Evolutionary conservation across 2,113 vertebrate genomes (phyloP).

Genomic region (Eublepharis macularius): DNA sequence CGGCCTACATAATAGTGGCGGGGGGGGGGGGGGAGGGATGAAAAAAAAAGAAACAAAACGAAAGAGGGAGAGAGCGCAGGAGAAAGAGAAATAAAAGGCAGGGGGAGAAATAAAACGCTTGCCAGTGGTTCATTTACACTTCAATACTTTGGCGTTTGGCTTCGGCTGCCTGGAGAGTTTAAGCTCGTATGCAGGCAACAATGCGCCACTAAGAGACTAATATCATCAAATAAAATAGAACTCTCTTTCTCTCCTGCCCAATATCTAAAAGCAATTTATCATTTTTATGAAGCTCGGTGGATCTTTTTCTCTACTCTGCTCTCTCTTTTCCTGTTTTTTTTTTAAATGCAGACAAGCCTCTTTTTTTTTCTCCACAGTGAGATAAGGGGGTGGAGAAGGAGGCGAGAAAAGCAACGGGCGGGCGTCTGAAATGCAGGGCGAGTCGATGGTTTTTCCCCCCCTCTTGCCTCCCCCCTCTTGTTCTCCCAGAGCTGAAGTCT

Average conservation of each 20-base stretch:
- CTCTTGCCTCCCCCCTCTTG: neutral
- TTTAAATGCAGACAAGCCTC: neutral
- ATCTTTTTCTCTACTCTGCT: constrained; percentile 28
- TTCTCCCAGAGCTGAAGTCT: neutral
- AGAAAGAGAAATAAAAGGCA: neutral
- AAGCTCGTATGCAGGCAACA: constrained; percentile 48
- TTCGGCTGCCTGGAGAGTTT: constrained; percentile 50
- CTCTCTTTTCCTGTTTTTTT: neutral
- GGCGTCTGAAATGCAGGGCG: neutral
- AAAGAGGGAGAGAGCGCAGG: neutral
- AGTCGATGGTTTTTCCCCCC: neutral
- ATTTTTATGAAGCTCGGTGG: constrained; percentile 55
- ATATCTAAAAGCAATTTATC: constrained; percentile 65
- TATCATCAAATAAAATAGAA: constrained; percentile 42
- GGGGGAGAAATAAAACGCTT: constrained; percentile 31
- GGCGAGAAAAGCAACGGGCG: neutral
- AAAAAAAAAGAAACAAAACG: neutral
- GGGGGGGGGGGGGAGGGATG: neutral
- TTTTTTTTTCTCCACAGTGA: neutral
- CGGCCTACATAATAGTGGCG: too few relatives aligned
- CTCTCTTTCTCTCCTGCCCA: constrained; percentile 49
- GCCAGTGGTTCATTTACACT: constrained; percentile 61
- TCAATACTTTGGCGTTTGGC: constrained; percentile 54
- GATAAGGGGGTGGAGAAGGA: constrained; percentile 26
- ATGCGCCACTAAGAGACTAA: constrained; percentile 42